phyloP scores from a whole-genome alignment of 2,888 invertebrate species.

The Fragum whitleyi region DNA sequence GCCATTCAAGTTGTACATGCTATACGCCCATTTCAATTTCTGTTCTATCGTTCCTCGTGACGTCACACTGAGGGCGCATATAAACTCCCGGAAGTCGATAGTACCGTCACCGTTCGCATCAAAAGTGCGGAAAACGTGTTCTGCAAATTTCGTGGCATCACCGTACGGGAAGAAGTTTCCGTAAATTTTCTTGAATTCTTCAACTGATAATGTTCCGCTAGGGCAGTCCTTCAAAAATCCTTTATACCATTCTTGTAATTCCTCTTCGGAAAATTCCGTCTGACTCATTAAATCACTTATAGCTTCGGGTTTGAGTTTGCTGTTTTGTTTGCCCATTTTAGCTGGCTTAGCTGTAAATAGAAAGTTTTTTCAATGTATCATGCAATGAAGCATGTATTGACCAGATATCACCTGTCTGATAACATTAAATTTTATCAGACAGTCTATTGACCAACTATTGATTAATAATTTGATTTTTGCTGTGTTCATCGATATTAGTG shows the following conservation, averaged over 20 bases:
- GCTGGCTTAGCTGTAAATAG: slow-evolving; percentile 32
- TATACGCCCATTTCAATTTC: slow-evolving; percentile 99
- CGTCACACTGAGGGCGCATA: slow-evolving; percentile 98
- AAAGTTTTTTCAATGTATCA: no score
- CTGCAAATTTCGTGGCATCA: slow-evolving; percentile 96
- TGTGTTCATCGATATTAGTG: no score
- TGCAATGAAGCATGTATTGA: no score
- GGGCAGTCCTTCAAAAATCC: slow-evolving; percentile 99
- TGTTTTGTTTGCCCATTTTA: slow-evolving; percentile 98
- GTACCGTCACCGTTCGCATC: slow-evolving; percentile 98
- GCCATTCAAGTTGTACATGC: slow-evolving; percentile 99
- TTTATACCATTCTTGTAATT: slow-evolving; percentile 99
- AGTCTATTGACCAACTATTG: no score
- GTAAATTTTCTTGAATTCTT: slow-evolving; percentile 99
- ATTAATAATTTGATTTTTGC: no score
- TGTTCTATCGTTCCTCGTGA: slow-evolving; percentile 98
- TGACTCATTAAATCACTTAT: slow-evolving; percentile 98
- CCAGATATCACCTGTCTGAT: no score
- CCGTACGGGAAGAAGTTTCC: slow-evolving; percentile 99
- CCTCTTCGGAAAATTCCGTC: slow-evolving; percentile 98
- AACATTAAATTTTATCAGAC: no score
- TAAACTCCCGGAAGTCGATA: slow-evolving; percentile 98
- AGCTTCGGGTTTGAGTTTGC: slow-evolving; percentile 99
- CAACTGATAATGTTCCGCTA: slow-evolving; percentile 97
- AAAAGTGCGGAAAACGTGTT: slow-evolving; percentile 94